These are phyloP conservation scores for Thecophora atra DNA, from an alignment of 2,888 invertebrate genomes.

Conservation along the genomic window DNA sequence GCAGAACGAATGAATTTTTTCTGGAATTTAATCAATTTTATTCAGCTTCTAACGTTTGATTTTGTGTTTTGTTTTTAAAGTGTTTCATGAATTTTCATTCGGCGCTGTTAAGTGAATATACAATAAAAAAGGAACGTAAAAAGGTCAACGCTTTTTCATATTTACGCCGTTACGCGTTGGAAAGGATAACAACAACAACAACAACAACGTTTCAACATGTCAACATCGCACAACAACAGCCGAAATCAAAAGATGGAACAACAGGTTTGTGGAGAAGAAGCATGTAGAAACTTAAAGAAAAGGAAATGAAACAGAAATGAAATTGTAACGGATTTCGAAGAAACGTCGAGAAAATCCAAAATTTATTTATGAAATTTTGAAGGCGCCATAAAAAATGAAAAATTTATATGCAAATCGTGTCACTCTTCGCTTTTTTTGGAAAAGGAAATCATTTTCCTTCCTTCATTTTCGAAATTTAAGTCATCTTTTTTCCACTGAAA, in stretches of 20 bases:
- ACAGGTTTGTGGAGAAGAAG: constrained; percentile 72
- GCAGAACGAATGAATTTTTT: background rate
- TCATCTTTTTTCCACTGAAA: no score
- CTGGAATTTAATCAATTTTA: background rate
- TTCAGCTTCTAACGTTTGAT: background rate
- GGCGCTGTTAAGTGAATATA: background rate
- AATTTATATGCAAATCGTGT: no score
- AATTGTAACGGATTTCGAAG: no score
- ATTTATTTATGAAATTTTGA: no score
- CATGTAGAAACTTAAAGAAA: background rate
- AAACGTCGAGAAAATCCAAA: no score
- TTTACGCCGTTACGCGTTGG: background rate
- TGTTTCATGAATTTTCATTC: background rate
- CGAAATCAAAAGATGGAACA: constrained; percentile 88
- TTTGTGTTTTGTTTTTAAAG: background rate
- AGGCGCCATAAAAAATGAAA: no score
- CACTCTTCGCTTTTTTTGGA: no score
- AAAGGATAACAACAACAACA: background rate
- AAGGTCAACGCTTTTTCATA: constrained; percentile 1
- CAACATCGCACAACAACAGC: constrained; percentile 71
- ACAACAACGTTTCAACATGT: constrained; percentile 67
- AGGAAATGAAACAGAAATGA: background rate
- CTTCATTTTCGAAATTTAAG: no score
- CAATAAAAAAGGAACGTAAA: background rate
- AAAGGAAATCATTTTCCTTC: no score